These are phyloP conservation scores for Cinara cedri DNA, from an alignment of 2,888 invertebrate genomes.

Conservation along the genomic window DNA sequence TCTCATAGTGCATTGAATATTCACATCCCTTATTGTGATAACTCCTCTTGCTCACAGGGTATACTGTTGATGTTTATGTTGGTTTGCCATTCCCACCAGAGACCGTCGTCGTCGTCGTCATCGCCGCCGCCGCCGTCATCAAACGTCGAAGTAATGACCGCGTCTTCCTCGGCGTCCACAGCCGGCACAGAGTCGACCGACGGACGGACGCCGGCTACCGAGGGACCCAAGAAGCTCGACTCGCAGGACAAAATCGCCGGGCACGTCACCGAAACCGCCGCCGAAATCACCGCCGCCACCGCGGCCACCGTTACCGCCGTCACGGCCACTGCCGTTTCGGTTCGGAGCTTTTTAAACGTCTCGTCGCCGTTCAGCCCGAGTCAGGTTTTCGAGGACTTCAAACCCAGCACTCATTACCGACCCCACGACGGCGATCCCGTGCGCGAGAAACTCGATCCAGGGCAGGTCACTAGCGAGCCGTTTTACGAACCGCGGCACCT, in stretches of 20 bases:
- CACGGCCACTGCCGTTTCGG: slow-evolving; percentile 10
- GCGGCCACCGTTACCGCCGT: neutral
- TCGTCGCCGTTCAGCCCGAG: neutral
- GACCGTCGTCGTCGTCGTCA: neutral
- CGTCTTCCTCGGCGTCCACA: neutral
- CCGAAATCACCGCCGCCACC: neutral
- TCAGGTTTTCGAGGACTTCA: slow-evolving; percentile 25
- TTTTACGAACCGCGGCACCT: slow-evolving; percentile 14
- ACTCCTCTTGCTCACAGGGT: too few relatives aligned
- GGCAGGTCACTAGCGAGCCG: neutral
- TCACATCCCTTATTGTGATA: too few relatives aligned
- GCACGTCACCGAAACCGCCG: neutral
- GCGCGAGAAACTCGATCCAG: slow-evolving; percentile 8
- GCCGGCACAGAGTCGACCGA: neutral
- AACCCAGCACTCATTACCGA: slow-evolving; percentile 39
- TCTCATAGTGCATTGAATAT: too few relatives aligned
- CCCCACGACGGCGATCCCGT: slow-evolving; percentile 29
- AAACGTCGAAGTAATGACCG: neutral
- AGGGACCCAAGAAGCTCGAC: neutral
- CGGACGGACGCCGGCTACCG: neutral
- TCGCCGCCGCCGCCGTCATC: neutral
- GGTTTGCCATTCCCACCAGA: slow-evolving; percentile 9
- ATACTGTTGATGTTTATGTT: slow-evolving; percentile 7
- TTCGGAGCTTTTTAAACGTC: slow-evolving; percentile 14
- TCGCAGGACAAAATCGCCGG: neutral